A percentile compares a stretch with the other conserved stretches of the same genome.
These are phyloP conservation scores for Myotis brandtii DNA, from an alignment of 2,113 vertebrate genomes.

Conservation along the genomic window DNA sequence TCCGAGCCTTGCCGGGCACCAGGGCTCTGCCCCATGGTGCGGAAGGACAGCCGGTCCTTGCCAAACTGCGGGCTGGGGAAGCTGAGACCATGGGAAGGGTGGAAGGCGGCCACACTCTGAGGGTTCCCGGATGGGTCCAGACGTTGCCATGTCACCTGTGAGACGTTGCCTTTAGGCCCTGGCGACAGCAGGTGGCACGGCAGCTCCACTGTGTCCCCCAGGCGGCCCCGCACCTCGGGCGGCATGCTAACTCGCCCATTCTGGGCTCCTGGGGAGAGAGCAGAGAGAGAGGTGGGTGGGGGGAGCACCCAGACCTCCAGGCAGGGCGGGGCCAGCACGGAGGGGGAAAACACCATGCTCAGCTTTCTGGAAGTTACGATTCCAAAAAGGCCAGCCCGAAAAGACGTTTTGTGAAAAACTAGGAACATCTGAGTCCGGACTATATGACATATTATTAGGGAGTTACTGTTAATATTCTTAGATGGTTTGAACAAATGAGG, in stretches of 20 bases:
- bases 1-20: background rate
- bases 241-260: conserved; percentile 67
- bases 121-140: conserved; percentile 53
- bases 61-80: conserved; percentile 84
- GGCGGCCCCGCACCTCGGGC: conserved; percentile 85
- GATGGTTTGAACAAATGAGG: background rate
- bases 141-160: conserved; percentile 91
- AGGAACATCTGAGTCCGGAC: background rate
- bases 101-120: conserved; percentile 89
- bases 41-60: conserved; percentile 83
- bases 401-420: background rate
- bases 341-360: background rate
- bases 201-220: conserved; percentile 87
- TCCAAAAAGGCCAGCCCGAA: background rate
- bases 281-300: background rate
- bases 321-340: rapidly evolving
- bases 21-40: background rate
- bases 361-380: rapidly evolving
- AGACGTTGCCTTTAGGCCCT: conserved; percentile 78
- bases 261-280: conserved; percentile 81
- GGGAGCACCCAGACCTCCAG: background rate
- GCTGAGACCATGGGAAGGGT: conserved; percentile 85
- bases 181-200: conserved; percentile 87
- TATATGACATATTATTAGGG: background rate
- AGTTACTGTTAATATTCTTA: background rate